phyloP scores from a whole-genome alignment of 2,797 vertebrate genomes.

The Myotis pilosus region DNA sequence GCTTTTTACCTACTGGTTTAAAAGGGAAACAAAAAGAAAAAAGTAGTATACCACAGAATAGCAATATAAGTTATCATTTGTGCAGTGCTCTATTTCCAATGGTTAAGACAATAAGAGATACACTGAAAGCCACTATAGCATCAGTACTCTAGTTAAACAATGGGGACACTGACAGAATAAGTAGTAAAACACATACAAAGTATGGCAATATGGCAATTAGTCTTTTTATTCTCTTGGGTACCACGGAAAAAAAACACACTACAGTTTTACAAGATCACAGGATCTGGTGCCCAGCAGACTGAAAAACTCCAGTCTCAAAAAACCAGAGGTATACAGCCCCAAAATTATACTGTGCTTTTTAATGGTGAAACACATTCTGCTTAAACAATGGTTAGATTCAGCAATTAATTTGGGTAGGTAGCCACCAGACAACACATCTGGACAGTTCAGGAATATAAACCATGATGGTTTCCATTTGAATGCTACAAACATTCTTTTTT shows the following conservation, averaged over 20 bases:
- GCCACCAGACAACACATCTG: no score
- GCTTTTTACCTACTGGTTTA: neutral
- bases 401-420: neutral
- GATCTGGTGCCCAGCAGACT: neutral
- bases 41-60: neutral
- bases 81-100: neutral
- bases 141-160: neutral
- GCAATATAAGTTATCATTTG: neutral
- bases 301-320: neutral
- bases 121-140: neutral
- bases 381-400: neutral
- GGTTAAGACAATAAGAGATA: neutral
- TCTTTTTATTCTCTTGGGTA: conserved; percentile 27
- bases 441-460: neutral
- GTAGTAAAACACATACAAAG: neutral
- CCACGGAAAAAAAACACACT: neutral
- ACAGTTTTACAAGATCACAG: neutral
- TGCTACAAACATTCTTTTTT: neutral
- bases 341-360: conserved; percentile 3
- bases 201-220: neutral
- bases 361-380: neutral
- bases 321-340: neutral
- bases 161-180: neutral
- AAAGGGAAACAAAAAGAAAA: neutral
- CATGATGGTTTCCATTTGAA: neutral